Evolutionary conservation across 2,113 vertebrate genomes (phyloP), one percentile per base, ranked within the genome.

Genomic region (Paracanthobrama guichenoti): DNA sequence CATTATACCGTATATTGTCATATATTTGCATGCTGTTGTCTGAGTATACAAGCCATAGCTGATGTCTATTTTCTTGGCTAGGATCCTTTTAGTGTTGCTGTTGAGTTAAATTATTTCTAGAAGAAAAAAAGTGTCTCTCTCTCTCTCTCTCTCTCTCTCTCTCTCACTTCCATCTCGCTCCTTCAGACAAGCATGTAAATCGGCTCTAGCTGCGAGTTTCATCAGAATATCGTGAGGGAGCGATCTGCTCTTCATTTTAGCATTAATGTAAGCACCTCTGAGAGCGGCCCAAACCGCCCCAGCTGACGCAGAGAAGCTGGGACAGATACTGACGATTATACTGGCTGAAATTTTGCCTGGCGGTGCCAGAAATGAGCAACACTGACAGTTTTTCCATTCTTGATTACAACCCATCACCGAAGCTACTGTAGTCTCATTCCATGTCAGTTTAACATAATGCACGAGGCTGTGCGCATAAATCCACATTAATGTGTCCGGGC

Each of bases 181-280:
- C 46, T 50, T 50, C 31, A 24, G 48, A 57, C 11, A 69, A 62
- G 57, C 57, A 64, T 53, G 12, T 66, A 50, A 66, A 64, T 66
- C 26, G 6, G 42, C 24, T 64, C 72, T 31, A 75, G 55, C 42
- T 39, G 57, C 1, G 72, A 35, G 57, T 83, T 83, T 76, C 42
- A 75, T 24, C 83, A 44, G 74, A 60, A 57, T 59, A 44, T 71
- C 24, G 26, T 55, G 35, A 28, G 35, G 64, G 75, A 48, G 14
- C 2, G 75, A 79, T 71, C 44, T 76, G 35, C 11, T 86, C 22
- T 76, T 18, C n/a, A 66, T 81, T 81, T 81, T 26, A 76, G 31
- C 18, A 85, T 28, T 85, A 81, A 76, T 86, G 72, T 64, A 69
- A n/a, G 46, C 73, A 14, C 53, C 44, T 69, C 44, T 69, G 60